These are phyloP conservation scores for Phthorimaea operculella DNA, from an alignment of 1,140 invertebrate species.

Conservation along the genomic window DNA sequence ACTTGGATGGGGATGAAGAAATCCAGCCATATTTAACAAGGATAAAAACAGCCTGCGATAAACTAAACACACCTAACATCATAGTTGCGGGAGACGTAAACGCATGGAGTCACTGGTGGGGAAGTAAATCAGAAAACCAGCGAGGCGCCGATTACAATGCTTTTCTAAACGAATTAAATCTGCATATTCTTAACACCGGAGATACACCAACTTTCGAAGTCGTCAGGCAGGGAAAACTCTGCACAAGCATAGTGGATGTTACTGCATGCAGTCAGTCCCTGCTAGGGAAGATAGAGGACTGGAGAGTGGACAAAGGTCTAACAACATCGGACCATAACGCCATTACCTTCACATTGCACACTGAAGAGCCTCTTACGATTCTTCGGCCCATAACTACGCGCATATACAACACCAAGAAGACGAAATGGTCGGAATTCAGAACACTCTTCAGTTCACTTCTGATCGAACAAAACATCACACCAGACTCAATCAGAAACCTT, in stretches of 20 bases:
- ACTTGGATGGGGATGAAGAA: slow-evolving; percentile 21
- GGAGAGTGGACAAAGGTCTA: background rate
- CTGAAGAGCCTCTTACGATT: too few relatives aligned
- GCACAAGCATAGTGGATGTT: background rate
- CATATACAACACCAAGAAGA: too few relatives aligned
- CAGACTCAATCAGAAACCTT: too few relatives aligned
- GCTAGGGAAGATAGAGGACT: background rate
- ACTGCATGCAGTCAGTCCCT: background rate
- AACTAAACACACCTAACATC: too few relatives aligned
- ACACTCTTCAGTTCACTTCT: too few relatives aligned
- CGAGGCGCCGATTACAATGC: slow-evolving; percentile 16
- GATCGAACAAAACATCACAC: too few relatives aligned
- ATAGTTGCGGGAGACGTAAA: slow-evolving; percentile 34
- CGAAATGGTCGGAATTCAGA: too few relatives aligned
- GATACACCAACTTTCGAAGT: slow-evolving; percentile 9
- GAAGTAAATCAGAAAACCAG: slow-evolving; percentile 20
- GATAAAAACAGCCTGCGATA: slow-evolving; percentile 14
- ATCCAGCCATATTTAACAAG: slow-evolving; percentile 11
- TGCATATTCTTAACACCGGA: slow-evolving; percentile 23
- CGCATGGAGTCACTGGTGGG: slow-evolving; percentile 36
- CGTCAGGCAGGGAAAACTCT: background rate
- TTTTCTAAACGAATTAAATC: too few relatives aligned
- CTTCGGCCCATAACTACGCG: too few relatives aligned
- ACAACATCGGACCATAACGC: slow-evolving; percentile 6
- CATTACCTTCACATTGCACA: slow-evolving; percentile 3